Evolutionary conservation across 2,888 invertebrate species (phyloP).

Genomic region (Clitarchus hookeri): DNA sequence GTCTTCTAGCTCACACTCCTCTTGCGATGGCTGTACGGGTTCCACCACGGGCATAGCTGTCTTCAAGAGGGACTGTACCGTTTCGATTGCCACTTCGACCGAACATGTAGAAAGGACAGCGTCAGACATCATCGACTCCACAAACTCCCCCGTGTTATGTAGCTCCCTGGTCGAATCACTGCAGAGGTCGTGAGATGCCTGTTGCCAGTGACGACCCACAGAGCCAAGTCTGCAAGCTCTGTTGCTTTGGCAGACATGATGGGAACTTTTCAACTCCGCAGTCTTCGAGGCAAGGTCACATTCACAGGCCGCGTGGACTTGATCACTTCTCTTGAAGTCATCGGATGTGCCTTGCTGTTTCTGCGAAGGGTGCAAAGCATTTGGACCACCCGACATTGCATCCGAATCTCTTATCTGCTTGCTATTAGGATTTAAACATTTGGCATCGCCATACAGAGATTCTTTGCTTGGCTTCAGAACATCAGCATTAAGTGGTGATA

Average conservation of each 20-base stretch:
- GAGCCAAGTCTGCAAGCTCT: background rate
- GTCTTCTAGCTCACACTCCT: background rate
- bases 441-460: background rate
- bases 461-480: background rate
- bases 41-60: background rate
- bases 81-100: background rate
- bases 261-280: background rate
- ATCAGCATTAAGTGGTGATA: background rate
- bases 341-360: background rate
- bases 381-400: background rate
- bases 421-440: background rate
- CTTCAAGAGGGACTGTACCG: background rate
- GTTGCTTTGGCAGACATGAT: background rate
- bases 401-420: background rate
- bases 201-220: background rate
- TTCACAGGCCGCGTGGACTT: background rate
- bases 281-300: background rate
- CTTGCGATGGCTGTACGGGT: background rate
- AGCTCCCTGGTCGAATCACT: background rate
- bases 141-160: background rate
- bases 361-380: background rate
- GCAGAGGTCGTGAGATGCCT: background rate
- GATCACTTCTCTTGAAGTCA: background rate
- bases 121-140: background rate
- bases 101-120: background rate